Percentiles rank a stretch among this genome's conserved stretches.
Evolutionary conservation across 2,888 invertebrate species (phyloP).

Genomic region (Subacronicta megacephala): DNA sequence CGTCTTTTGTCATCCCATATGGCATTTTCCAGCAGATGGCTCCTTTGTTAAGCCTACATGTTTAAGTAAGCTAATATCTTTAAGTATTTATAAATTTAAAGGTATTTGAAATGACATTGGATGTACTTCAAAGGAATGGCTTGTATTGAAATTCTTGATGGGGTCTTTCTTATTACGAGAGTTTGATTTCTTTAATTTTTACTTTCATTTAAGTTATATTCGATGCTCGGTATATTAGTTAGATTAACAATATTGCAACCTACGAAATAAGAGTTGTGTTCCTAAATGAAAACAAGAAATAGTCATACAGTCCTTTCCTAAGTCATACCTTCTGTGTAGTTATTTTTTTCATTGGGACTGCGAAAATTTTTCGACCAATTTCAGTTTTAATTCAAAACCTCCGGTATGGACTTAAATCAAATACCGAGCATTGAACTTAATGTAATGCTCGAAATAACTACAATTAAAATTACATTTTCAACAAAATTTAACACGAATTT

Average conservation of each 20-base stretch:
- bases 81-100: slow-evolving; percentile 57
- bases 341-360: too few relatives aligned
- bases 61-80: slow-evolving; percentile 73
- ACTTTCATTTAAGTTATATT: too few relatives aligned
- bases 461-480: slow-evolving; percentile 47
- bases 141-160: slow-evolving; percentile 28
- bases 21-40: slow-evolving; percentile 87
- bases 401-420: slow-evolving; percentile 38
- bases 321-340: too few relatives aligned
- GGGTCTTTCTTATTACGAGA: slow-evolving; percentile 20
- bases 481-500: slow-evolving; percentile 45
- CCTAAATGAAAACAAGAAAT: too few relatives aligned
- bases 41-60: slow-evolving; percentile 75
- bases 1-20: slow-evolving; percentile 85
- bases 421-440: not conserved
- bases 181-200: slow-evolving; percentile 13
- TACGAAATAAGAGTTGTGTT: too few relatives aligned
- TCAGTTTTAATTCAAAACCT: slow-evolving; percentile 13
- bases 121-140: slow-evolving; percentile 45
- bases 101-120: slow-evolving; percentile 57
- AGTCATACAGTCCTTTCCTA: too few relatives aligned
- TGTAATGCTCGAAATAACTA: slow-evolving; percentile 31
- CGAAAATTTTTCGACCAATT: too few relatives aligned
- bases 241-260: too few relatives aligned
- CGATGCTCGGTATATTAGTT: too few relatives aligned